Evolutionary conservation across 2,113 vertebrate genomes (phyloP), one percentile per base, ranked within the genome.

Genomic region (Herpailurus yagouaroundi): DNA sequence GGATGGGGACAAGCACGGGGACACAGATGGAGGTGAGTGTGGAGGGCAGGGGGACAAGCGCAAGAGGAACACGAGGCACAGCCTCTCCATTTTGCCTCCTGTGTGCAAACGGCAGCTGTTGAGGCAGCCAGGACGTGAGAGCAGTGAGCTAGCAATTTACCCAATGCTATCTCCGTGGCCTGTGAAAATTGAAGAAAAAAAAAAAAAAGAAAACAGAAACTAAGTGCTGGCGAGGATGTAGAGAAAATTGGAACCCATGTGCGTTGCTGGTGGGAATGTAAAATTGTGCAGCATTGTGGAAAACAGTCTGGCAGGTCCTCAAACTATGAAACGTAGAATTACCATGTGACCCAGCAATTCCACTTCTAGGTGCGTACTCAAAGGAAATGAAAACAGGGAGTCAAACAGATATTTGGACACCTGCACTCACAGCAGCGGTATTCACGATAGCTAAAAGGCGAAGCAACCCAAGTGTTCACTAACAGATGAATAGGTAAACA

Each of bases 51-150:
- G n/a, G 16, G 3, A 18, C 18, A 64, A 60, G 74, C 41, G 6
- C 64, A 64, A 14, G 60, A 48, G n/a, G 14, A 64, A 84, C 77
- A 57, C 1, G 0, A n/a, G 41, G 33, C 15, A 7, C 3, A 1
- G 7, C 38, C 60, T 64, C 23, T 15, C 33, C 63, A 4, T 31
- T 80, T 4, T 41, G 55, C 4, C 45, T 74, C 3, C 45, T 15
- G 0, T 0, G 14, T 10, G 12, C 21, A 8, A 87, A 45, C 0
- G 1, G 55, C 71, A 55, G 18, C 60, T 12, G 4, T 14, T 16
- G 25, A 19, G 55, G n/a, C 29, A 79, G 33, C 79, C 63, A 29
- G 33, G 83, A 50, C 4, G 1, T 33, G 18, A 64, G 73, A 27
- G 29, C 79, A 19, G 57, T 41, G 45, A 23, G 64, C 18, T 0